phyloP scores from a whole-genome alignment of 2,888 invertebrate species.

The Heliconius hortense region DNA sequence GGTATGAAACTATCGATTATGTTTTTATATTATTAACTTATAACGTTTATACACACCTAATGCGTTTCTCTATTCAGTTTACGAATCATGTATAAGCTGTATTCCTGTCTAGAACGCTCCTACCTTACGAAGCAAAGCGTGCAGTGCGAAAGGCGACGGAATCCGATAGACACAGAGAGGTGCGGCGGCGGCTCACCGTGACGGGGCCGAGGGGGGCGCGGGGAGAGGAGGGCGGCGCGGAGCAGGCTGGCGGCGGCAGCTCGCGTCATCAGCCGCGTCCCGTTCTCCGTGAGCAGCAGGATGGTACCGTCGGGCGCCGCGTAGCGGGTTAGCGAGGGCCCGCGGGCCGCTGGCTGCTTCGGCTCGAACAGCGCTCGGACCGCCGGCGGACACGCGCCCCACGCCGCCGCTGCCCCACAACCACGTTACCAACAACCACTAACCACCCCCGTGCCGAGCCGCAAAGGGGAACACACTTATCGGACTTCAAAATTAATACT shows the following conservation, averaged over 20 bases:
- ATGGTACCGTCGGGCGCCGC: slow-evolving; percentile 83
- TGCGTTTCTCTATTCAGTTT: slow-evolving; percentile 1
- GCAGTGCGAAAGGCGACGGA: slow-evolving; percentile 79
- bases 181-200: slow-evolving; percentile 79
- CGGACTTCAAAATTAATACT: slow-evolving; percentile 47
- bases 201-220: slow-evolving; percentile 78
- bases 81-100: slow-evolving; percentile 17
- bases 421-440: slow-evolving; percentile 74
- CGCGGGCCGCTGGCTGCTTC: slow-evolving; percentile 68
- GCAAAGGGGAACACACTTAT: slow-evolving; percentile 70
- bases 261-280: slow-evolving; percentile 82
- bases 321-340: slow-evolving; percentile 82
- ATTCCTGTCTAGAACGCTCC: slow-evolving; percentile 59
- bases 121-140: slow-evolving; percentile 80
- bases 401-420: slow-evolving; percentile 79
- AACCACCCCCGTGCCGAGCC: slow-evolving; percentile 67
- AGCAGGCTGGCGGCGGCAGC: slow-evolving; percentile 79
- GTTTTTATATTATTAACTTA: background rate
- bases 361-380: slow-evolving; percentile 81
- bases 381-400: slow-evolving; percentile 78
- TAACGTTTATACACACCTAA: background rate
- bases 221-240: slow-evolving; percentile 80
- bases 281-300: slow-evolving; percentile 84
- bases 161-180: slow-evolving; percentile 74
- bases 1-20: slow-evolving; percentile 1